These are phyloP conservation scores for Eurytoma adleriae DNA, from an alignment of 2,888 invertebrate genomes.

Conservation along the genomic window DNA sequence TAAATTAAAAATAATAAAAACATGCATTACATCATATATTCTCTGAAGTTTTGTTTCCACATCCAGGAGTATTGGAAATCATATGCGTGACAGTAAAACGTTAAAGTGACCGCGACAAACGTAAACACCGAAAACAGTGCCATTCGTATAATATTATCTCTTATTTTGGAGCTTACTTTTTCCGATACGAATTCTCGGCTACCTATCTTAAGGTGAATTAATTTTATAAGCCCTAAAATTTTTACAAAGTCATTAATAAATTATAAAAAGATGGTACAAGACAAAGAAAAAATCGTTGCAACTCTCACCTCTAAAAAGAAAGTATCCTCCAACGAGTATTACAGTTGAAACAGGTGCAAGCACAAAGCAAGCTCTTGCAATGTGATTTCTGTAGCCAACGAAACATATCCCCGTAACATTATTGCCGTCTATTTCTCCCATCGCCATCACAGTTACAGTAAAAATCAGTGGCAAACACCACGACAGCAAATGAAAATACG, in stretches of 20 bases:
- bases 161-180: slow-evolving; percentile 90
- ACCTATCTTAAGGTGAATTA: slow-evolving; percentile 88
- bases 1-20: background rate
- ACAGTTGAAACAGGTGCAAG: slow-evolving; percentile 85
- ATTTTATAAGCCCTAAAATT: slow-evolving; percentile 83
- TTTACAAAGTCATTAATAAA: slow-evolving; percentile 6
- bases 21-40: slow-evolving; percentile 87
- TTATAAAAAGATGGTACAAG: slow-evolving; percentile 25
- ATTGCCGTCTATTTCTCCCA: slow-evolving; percentile 94
- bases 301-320: slow-evolving; percentile 84
- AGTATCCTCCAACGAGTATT: slow-evolving; percentile 86
- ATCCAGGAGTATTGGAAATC: slow-evolving; percentile 85
- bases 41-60: slow-evolving; percentile 87
- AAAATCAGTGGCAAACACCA: slow-evolving; percentile 94
- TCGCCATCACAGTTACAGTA: slow-evolving; percentile 92
- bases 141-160: slow-evolving; percentile 90
- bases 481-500: slow-evolving; percentile 94
- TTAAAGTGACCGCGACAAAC: slow-evolving; percentile 86
- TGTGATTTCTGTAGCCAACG: slow-evolving; percentile 89
- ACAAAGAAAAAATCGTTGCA: background rate
- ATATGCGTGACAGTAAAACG: slow-evolving; percentile 90
- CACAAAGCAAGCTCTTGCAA: slow-evolving; percentile 84
- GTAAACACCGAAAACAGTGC: slow-evolving; percentile 88
- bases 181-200: slow-evolving; percentile 90
- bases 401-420: slow-evolving; percentile 96